Percentiles rank a stretch among this genome's conserved stretches.
Conservation (phyloP, 2,113 vertebrate species). For the Alethe castanea region DNA sequence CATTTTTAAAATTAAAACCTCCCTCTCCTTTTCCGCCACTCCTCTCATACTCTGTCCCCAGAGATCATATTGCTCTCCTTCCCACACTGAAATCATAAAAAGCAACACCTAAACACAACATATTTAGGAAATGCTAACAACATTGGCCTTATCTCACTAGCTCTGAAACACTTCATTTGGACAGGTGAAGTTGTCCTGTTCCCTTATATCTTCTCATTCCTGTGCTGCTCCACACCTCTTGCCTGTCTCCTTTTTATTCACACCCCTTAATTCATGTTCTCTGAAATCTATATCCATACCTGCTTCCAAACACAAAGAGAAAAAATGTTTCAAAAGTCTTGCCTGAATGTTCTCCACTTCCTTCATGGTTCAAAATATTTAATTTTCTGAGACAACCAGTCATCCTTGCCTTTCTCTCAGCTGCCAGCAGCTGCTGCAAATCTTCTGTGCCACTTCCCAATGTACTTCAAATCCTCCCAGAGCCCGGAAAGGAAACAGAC, state of each 20-base stretch:
- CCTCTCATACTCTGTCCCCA: not conserved
- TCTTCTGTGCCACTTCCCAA: not conserved
- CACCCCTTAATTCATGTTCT: not conserved
- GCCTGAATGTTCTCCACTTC: not conserved
- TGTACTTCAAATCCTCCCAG: constrained; percentile 26
- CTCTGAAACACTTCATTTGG: not conserved
- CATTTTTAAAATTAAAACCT: constrained; percentile 18
- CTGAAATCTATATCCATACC: not conserved
- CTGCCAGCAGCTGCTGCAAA: not conserved
- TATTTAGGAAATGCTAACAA: not conserved
- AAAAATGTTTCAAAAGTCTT: not conserved
- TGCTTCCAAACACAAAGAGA: not conserved
- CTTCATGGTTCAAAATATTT: not conserved
- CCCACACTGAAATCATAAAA: not conserved
- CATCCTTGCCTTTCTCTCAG: not conserved
- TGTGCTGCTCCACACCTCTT: not conserved
- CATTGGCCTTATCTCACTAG: not conserved
- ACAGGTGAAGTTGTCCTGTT: not conserved
- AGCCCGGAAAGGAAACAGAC: not conserved
- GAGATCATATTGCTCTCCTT: not conserved
- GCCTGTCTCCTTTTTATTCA: not conserved
- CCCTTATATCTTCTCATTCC: not conserved
- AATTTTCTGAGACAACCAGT: not conserved
- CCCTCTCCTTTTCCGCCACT: not conserved
- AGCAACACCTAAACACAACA: not conserved